Conservation (phyloP, 2,888 invertebrate genomes). For the Omphaloscelis lunosa region DNA sequence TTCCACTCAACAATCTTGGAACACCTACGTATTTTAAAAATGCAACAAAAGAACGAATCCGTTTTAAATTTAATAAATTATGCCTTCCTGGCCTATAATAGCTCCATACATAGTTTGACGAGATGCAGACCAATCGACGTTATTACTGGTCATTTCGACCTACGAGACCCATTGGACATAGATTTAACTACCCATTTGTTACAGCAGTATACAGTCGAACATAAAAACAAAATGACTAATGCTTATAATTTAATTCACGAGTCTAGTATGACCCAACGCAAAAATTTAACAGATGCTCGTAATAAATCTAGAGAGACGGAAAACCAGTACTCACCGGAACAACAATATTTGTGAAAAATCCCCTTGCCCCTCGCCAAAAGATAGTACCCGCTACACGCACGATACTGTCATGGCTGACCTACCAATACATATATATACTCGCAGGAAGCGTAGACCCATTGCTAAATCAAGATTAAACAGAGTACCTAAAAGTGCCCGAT, state of each 20-base stretch:
- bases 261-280: not conserved
- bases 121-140: not conserved
- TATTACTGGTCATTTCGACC: not conserved
- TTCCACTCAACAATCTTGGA: too few species aligned
- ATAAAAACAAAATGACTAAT: not conserved
- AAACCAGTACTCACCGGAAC: not conserved
- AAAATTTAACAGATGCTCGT: not conserved
- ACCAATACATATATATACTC: not conserved
- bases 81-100: not conserved
- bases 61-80: not conserved
- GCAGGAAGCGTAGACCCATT: not conserved
- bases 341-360: conserved; percentile 3
- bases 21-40: not conserved
- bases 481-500: too few species aligned
- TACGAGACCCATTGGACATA: not conserved
- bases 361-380: not conserved
- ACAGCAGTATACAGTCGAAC: not conserved
- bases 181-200: not conserved
- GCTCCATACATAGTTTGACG: too few species aligned
- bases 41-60: not conserved
- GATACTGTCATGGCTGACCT: not conserved
- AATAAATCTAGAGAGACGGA: not conserved
- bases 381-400: not conserved
- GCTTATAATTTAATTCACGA: not conserved
- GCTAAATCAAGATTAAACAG: too few species aligned